Evolutionary conservation across 2,888 invertebrate genomes (phyloP), one percentile per base, ranked within the genome.

Genomic region (Athetis lepigone): DNA sequence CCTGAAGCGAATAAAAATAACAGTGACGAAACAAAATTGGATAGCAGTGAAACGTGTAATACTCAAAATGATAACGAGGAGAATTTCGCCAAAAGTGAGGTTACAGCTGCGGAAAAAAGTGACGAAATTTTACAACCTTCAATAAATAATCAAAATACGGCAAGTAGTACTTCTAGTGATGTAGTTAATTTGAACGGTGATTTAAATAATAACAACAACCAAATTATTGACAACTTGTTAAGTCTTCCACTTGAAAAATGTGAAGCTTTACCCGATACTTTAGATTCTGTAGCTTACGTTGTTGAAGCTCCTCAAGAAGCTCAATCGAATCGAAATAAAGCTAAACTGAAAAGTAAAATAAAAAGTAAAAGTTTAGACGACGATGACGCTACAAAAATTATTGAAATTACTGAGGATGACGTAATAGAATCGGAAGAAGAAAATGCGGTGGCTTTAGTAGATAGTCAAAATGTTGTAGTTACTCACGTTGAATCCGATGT

Each of bases 401-500:
- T 88, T 57, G 95, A 95, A 83, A 84, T 95, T 45, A 89, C 88
- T 16, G 94, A 92, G 58, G 92, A 91, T 46, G 59, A 40, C 47
- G 66, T 63, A 49, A 47, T 23, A 33, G 75, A 82, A 21, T 70
- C 75, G 46, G 90, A 88, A 64, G 83, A 88, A 56, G 87, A 88
- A 33, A 85, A 81, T 62, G 77, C 77, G 36, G 75, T 92, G 40
- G 86, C 90, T 55, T 82, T 95, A 61, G 89, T 93, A 57, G 95
- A 95, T 59, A 92, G 90, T 66, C 93, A 89, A 79, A 93, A 93
- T 78, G 93, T 96, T 11, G 86, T 97, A 25, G 93, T 97, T 13
- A 95, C 96, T 39, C 97, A 97, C 87, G 96, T 95, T 21, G 96
- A 96, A 61, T 95, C 96, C 0, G 96, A 96, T 74, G 88, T 95